Conservation (phyloP, 2,888 invertebrate genomes). For the Strigamia crassipes region DNA sequence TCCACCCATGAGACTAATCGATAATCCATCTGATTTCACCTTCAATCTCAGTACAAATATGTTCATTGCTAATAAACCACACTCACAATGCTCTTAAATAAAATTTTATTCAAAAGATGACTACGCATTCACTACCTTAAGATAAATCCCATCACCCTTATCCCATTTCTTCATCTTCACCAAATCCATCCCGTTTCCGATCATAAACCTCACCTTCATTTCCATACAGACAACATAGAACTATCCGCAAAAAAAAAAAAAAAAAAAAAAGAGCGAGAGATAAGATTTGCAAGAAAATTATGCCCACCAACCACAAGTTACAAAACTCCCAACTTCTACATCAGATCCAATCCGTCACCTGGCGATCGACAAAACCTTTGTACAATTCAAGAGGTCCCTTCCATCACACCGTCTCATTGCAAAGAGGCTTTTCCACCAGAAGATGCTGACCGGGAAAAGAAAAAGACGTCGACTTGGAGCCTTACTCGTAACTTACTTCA, state of each 20-base stretch:
- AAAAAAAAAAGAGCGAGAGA: background rate
- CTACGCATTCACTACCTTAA: background rate
- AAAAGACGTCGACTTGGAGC: background rate
- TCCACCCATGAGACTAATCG: background rate
- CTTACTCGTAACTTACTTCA: slow-evolving; percentile 16
- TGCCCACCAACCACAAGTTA: slow-evolving; percentile 30
- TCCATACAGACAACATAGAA: slow-evolving; percentile 22
- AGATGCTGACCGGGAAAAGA: slow-evolving; percentile 18
- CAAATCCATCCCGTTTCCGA: background rate
- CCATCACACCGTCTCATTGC: background rate
- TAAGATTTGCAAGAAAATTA: slow-evolving; percentile 26
- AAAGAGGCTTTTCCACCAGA: slow-evolving; percentile 4
- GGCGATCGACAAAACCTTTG: background rate
- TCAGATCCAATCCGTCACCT: slow-evolving; percentile 13
- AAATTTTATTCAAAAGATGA: background rate
- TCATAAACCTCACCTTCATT: slow-evolving; percentile 17
- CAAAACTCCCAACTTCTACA: background rate
- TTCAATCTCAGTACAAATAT: background rate
- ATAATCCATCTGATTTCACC: background rate
- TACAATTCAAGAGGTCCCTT: background rate
- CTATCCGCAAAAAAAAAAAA: background rate
- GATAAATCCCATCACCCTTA: slow-evolving; percentile 5
- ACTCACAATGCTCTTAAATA: background rate
- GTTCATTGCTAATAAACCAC: background rate
- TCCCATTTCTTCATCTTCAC: slow-evolving; percentile 4